These are phyloP conservation scores for Poecilia gillii DNA, from an alignment of 2,797 vertebrate genomes.

Conservation along the genomic window DNA sequence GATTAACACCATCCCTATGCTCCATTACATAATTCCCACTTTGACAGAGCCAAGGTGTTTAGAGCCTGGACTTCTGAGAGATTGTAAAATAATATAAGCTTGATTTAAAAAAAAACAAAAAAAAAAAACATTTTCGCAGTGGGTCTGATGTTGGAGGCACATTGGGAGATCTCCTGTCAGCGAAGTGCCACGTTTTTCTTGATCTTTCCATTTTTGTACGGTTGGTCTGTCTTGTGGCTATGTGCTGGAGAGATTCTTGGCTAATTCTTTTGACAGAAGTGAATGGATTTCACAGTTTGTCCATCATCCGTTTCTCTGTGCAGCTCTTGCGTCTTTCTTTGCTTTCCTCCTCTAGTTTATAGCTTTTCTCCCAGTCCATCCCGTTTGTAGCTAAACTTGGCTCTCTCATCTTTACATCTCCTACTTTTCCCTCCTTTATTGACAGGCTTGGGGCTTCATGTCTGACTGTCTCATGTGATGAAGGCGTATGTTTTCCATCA, in stretches of 20 bases:
- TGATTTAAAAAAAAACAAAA: not conserved
- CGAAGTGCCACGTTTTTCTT: slow-evolving; percentile 10
- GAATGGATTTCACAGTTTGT: slow-evolving; percentile 28
- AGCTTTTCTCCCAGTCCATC: slow-evolving; percentile 4
- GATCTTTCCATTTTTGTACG: slow-evolving; percentile 11
- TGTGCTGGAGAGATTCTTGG: slow-evolving; percentile 39
- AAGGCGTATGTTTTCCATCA: slow-evolving; percentile 73
- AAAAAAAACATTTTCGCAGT: slow-evolving; percentile 27
- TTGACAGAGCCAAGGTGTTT: slow-evolving; percentile 18
- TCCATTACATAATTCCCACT: not conserved
- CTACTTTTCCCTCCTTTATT: slow-evolving; percentile 24
- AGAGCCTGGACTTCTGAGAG: slow-evolving; percentile 43
- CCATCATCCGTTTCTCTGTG: slow-evolving; percentile 27
- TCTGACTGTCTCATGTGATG: slow-evolving; percentile 40
- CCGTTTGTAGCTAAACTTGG: slow-evolving; percentile 17
- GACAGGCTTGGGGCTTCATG: slow-evolving; percentile 26
- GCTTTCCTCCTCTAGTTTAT: not conserved
- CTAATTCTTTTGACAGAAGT: slow-evolving; percentile 20
- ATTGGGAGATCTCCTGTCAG: slow-evolving; percentile 31
- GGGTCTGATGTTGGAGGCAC: slow-evolving; percentile 32
- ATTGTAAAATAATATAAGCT: slow-evolving; percentile 2
- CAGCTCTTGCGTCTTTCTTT: not conserved
- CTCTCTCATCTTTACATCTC: slow-evolving; percentile 21
- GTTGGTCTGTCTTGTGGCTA: slow-evolving; percentile 24
- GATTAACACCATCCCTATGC: not conserved